These are phyloP conservation scores for Petrolisthes cinctipes DNA, from an alignment of 2,888 invertebrate genomes.

Conservation along the genomic window DNA sequence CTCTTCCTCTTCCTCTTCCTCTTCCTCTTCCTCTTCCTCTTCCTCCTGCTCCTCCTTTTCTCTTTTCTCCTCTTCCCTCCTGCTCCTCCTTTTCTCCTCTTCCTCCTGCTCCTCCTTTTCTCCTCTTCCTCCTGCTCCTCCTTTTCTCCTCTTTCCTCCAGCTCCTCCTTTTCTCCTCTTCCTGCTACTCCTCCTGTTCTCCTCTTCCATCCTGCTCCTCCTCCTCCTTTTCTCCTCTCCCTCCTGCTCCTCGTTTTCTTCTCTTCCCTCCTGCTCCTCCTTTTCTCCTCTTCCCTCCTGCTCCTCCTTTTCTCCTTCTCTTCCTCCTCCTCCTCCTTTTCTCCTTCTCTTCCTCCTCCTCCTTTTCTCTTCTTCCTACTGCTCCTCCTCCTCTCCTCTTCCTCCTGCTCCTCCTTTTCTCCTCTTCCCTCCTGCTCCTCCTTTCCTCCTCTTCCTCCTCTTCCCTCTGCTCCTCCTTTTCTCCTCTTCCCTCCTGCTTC, in stretches of 20 bases:
- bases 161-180: not conserved
- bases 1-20: not conserved
- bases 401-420: not conserved
- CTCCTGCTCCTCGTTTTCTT: not conserved
- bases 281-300: not conserved
- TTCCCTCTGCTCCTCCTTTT: not conserved
- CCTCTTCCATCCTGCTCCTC: not conserved
- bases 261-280: not conserved
- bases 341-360: not conserved
- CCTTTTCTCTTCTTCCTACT: not conserved
- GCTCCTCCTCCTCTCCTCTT: not conserved
- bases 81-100: slow-evolving; percentile 3
- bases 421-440: not conserved
- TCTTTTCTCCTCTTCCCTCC: slow-evolving; percentile 11
- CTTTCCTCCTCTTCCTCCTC: not conserved
- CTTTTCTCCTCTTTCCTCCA: not conserved
- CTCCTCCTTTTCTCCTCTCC: not conserved
- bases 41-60: slow-evolving; percentile 21
- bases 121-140: not conserved
- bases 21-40: slow-evolving; percentile 12
- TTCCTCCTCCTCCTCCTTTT: not conserved
- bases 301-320: not conserved
- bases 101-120: not conserved
- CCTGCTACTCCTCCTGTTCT: not conserved
- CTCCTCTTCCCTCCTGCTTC: not conserved